Evolutionary conservation across 2,113 vertebrate genomes (phyloP).

Genomic region (Oriolus oriolus): DNA sequence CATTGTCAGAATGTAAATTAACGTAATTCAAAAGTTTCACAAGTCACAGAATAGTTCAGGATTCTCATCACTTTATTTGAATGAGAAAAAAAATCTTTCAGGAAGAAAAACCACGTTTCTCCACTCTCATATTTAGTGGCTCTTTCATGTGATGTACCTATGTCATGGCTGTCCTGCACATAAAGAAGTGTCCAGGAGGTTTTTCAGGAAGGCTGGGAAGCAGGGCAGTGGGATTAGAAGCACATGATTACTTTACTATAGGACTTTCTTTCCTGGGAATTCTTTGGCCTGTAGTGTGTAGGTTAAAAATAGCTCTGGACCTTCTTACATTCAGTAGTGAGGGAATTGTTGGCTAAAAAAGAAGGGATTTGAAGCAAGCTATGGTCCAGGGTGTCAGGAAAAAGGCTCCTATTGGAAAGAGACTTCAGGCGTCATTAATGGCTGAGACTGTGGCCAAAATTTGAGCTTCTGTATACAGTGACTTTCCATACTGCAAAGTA

Average conservation of each 20-base stretch:
- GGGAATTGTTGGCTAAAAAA: background rate
- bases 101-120: background rate
- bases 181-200: background rate
- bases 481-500: background rate
- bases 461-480: background rate
- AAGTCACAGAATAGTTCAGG: background rate
- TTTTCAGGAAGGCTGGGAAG: background rate
- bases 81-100: background rate
- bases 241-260: background rate
- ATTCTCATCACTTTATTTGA: background rate
- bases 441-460: background rate
- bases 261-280: background rate
- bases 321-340: background rate
- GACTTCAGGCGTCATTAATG: background rate
- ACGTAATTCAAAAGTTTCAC: background rate
- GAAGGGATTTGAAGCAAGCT: background rate
- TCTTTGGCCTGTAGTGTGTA: background rate
- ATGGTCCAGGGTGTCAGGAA: background rate
- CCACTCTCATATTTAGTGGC: background rate
- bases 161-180: background rate
- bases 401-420: background rate
- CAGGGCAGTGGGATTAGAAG: background rate
- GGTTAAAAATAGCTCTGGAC: background rate
- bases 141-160: background rate
- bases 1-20: background rate